Evolutionary conservation across 37 sponge, comb jelly and placozoan genomes (phyloP).

Genomic region (Beroe forskalii): DNA sequence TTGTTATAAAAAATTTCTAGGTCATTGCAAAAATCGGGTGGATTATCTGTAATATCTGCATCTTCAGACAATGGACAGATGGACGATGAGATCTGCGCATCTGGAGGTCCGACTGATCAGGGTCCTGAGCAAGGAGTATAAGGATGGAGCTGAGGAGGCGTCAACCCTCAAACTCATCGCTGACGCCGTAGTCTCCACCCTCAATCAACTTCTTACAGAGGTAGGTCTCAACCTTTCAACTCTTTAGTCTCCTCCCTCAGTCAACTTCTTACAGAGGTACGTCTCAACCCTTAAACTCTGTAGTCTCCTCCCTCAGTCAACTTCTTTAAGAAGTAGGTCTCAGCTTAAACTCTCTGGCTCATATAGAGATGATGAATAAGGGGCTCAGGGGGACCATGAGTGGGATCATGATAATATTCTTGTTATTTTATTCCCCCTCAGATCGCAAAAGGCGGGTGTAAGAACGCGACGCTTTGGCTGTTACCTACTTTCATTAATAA

Average conservation of each 20-base stretch:
- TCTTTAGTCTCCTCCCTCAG: background rate
- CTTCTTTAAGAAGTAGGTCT: background rate
- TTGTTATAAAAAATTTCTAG: too few relatives aligned
- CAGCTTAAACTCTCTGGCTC: too few relatives aligned
- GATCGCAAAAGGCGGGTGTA: conserved; percentile 16
- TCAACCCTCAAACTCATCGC: conserved; percentile 31
- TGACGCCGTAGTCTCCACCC: conserved; percentile 16
- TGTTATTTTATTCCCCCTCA: background rate
- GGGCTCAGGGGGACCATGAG: too few relatives aligned
- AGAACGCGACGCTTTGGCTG: conserved; percentile 19
- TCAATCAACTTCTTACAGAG: background rate
- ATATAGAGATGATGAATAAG: too few relatives aligned
- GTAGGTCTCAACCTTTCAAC: too few relatives aligned
- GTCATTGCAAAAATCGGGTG: too few relatives aligned
- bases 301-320: background rate
- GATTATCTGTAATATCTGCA: too few relatives aligned
- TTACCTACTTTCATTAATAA: conserved; percentile 24
- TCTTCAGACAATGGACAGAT: conserved; percentile 17
- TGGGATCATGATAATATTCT: too few relatives aligned
- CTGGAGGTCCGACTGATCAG: background rate
- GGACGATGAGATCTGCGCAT: conserved; percentile 7
- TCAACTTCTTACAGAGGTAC: conserved; percentile 2
- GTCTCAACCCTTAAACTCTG: background rate
- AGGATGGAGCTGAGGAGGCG: background rate
- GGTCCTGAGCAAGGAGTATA: background rate